A percentile compares a stretch with the other conserved stretches of the same genome.
Evolutionary conservation across 2,888 invertebrate species (phyloP).

Genomic region (Cantharis nigra): DNA sequence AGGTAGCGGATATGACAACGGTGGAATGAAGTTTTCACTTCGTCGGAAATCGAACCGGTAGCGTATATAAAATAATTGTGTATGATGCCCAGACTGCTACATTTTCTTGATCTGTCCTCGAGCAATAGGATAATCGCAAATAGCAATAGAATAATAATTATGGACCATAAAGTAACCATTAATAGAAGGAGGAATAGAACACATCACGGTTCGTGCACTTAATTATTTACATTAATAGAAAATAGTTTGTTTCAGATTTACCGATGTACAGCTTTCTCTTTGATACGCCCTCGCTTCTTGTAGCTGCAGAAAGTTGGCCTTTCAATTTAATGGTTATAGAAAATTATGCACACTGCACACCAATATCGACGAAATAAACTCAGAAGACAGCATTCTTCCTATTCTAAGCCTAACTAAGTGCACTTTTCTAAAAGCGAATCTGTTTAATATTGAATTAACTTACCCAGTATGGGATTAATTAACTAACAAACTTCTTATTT

Average conservation of each 20-base stretch:
- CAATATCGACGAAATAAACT: not conserved
- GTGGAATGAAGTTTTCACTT: no score
- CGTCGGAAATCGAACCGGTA: no score
- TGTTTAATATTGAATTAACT: not conserved
- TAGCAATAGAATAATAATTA: not conserved
- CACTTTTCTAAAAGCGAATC: not conserved
- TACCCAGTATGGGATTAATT: not conserved
- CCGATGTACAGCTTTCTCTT: conserved; percentile 27
- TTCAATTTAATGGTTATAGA: conserved; percentile 5
- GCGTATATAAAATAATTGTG: no score
- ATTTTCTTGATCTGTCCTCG: no score
- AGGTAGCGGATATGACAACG: no score
- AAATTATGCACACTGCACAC: conserved; percentile 2
- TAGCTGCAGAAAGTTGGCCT: conserved; percentile 9
- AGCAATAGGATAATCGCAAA: not conserved
- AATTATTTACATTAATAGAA: conserved; percentile 10
- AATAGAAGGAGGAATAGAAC: conserved; percentile 1
- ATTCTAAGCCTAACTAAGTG: not conserved
- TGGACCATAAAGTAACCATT: not conserved
- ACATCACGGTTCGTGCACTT: conserved; percentile 15
- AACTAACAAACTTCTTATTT: not conserved
- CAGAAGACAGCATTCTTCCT: not conserved
- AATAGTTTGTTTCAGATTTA: conserved; percentile 18
- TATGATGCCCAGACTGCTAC: no score
- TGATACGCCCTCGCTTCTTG: conserved; percentile 20